Base-by-base conservation (phyloP, 2,888 invertebrate species). In the Eudemis profundana region DNA sequence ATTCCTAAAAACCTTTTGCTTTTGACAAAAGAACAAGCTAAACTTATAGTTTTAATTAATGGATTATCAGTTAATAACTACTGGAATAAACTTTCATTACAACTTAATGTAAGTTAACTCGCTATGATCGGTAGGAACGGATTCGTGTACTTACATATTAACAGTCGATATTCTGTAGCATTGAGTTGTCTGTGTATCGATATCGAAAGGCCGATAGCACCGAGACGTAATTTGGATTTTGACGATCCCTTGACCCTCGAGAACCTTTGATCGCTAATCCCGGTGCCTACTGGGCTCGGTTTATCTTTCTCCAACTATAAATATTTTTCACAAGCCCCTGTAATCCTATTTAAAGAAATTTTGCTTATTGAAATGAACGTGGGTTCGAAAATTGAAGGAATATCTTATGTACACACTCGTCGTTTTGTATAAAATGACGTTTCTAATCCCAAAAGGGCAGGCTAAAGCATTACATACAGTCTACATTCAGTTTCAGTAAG, bases 141-240 rank as follows among this genome's bases (percentile, higher is more conserved):
- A 15, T 14, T 5, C 2, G 15, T 7, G 4, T 44, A 44, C n/a
- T 5, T n/a, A 14, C 14, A 5, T 15, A 42, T 17, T 4, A n/a
- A n/a, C 1, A 44, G 56, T 29, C 14, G 3, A n/a, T 3, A 27
- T 44, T 44, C 56, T 56, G 56, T 19, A 17, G 21, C 8, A n/a
- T 19, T 42, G 29, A 10, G 15, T 56, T 29, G 15, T 44, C 44
- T 56, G 29, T 56, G 42, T 17, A 29, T 44, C 29, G 44, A 44
- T 56, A 80, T 82, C 76, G 76, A 77, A 75, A 70, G 70, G 72
- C 72, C 72, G 62, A 66, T 62, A 69, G 66, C 68, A 68, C 67
- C 71, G 72, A 76, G 73, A 72, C 73, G 76, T 75, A 76, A 79
- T 79, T 79, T 76, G 72, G 74, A 73, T 77, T 79, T 75, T 74